A percentile compares a stretch with the other conserved stretches of the same genome.
phyloP scores from a whole-genome alignment of 2,113 vertebrate species.

The Perccottus glenii region DNA sequence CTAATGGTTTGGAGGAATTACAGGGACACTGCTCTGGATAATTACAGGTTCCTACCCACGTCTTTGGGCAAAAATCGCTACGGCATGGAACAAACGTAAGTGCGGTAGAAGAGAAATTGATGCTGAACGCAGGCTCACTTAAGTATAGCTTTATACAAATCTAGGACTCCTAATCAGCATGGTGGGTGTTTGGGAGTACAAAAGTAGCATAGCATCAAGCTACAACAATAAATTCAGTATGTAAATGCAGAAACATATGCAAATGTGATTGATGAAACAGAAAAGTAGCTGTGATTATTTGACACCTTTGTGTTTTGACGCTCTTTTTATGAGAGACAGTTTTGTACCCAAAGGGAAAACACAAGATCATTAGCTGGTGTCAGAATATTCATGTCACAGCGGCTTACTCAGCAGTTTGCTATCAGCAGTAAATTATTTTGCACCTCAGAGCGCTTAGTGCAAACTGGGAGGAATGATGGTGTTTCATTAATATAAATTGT shows the following conservation, averaged over 20 bases:
- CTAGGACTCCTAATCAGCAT: constrained; percentile 31
- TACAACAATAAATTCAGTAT: background rate
- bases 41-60: constrained; percentile 52
- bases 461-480: constrained; percentile 31
- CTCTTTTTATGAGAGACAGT: background rate
- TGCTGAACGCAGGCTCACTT: constrained; percentile 42
- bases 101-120: constrained; percentile 51
- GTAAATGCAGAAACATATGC: background rate
- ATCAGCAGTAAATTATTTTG: constrained; percentile 49
- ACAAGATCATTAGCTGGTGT: constrained; percentile 27
- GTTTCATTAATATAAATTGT: constrained; percentile 61
- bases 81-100: constrained; percentile 47
- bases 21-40: constrained; percentile 58
- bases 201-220: background rate
- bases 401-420: constrained; percentile 53
- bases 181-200: constrained; percentile 23
- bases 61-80: constrained; percentile 50
- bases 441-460: constrained; percentile 34
- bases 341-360: constrained; percentile 36
- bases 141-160: constrained; percentile 44
- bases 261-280: background rate
- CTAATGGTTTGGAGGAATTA: constrained; percentile 54
- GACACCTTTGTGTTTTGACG: background rate
- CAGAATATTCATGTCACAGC: constrained; percentile 18
- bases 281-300: background rate